A percentile compares a stretch with the other conserved stretches of the same genome.
Conservation (phyloP, 2,113 vertebrate species). For the Mesoclemmys tuberculata region DNA sequence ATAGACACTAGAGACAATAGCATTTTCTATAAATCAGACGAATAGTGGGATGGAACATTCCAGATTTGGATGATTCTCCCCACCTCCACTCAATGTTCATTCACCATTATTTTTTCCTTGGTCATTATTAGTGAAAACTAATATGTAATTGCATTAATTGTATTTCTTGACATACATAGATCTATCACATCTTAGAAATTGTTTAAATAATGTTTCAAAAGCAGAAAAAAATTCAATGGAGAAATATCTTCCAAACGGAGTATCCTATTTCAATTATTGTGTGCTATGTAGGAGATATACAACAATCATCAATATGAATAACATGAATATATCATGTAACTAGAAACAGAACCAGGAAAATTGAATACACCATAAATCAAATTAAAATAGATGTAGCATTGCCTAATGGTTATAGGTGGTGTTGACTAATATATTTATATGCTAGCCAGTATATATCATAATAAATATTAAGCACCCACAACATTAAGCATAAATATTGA, state of each 20-base stretch:
- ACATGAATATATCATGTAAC: no score
- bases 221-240: neutral
- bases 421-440: no score
- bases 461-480: no score
- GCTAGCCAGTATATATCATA: no score
- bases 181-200: neutral
- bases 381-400: no score
- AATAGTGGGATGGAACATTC: neutral
- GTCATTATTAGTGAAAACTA: neutral
- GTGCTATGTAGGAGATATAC: neutral
- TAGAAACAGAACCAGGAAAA: no score
- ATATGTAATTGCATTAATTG: neutral
- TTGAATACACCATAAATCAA: no score
- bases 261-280: neutral
- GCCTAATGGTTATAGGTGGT: no score
- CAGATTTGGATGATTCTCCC: neutral
- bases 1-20: neutral
- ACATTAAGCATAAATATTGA: no score
- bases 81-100: neutral
- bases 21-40: neutral
- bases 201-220: neutral
- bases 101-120: neutral
- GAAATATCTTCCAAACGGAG: neutral
- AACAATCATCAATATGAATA: no score
- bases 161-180: neutral